Conservation (phyloP, 2,797 vertebrate genomes). For the Phylloscopus collybita region DNA sequence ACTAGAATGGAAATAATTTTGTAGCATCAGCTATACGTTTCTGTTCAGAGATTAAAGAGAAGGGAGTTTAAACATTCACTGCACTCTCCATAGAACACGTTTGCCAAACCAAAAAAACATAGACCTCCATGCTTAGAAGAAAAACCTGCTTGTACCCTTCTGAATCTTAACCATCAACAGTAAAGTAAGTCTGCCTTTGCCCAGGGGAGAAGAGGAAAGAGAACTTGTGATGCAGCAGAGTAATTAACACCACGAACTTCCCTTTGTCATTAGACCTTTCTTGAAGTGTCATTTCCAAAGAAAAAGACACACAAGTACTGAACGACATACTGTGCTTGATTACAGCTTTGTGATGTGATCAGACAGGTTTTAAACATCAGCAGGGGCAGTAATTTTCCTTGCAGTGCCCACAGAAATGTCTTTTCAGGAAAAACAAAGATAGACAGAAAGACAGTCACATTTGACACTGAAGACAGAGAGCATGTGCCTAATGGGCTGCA, state of each 20-base stretch:
- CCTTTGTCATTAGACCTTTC: not conserved
- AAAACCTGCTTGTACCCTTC: not conserved
- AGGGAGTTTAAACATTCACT: not conserved
- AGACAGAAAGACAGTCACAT: not conserved
- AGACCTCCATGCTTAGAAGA: not conserved
- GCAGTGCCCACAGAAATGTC: not conserved
- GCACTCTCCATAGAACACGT: not conserved
- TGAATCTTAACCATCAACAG: not conserved
- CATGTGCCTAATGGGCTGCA: constrained; percentile 16
- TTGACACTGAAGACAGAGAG: constrained; percentile 24
- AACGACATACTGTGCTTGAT: not conserved
- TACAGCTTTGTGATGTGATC: constrained; percentile 24
- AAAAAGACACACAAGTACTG: not conserved
- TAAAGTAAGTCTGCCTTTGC: not conserved
- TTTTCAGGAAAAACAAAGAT: constrained; percentile 4
- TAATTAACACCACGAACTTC: constrained; percentile 6
- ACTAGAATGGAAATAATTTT: not conserved
- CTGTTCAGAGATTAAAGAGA: not conserved
- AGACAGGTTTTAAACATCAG: constrained; percentile 45
- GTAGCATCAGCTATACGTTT: not conserved
- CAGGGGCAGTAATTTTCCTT: constrained; percentile 35
- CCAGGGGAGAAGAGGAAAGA: not conserved
- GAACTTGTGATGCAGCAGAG: constrained; percentile 1
- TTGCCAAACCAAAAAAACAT: not conserved
- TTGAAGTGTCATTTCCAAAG: not conserved